Conservation (phyloP, 2,888 invertebrate genomes). For the Hetaerina titia region DNA sequence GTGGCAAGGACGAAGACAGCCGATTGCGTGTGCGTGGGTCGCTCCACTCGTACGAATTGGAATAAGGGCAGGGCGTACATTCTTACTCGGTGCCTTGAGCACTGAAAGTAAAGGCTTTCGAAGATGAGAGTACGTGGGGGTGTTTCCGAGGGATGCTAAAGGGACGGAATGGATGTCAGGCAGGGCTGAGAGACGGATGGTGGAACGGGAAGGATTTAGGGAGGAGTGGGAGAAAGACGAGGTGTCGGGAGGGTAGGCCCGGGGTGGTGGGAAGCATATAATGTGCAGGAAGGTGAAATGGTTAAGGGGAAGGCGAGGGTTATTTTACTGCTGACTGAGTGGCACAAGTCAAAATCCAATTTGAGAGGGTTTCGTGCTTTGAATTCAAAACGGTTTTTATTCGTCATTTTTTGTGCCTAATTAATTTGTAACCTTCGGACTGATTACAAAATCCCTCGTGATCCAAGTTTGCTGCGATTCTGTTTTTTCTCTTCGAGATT, state of each 20-base stretch:
- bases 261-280: too few species aligned
- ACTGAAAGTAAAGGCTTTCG: neutral
- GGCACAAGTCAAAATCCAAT: constrained; percentile 32
- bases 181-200: neutral
- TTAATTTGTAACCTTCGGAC: neutral
- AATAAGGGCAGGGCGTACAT: too few species aligned
- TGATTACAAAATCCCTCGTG: neutral
- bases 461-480: neutral
- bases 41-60: too few species aligned
- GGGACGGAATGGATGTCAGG: neutral
- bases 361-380: neutral
- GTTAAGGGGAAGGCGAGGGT: neutral
- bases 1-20: too few species aligned
- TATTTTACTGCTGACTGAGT: neutral
- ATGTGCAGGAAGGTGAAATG: neutral
- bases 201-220: neutral
- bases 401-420: neutral
- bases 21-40: too few species aligned
- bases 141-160: neutral
- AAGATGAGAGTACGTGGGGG: neutral
- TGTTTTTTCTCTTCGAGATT: neutral
- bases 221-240: too few species aligned
- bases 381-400: neutral
- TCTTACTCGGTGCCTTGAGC: neutral
- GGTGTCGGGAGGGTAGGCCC: neutral